These are phyloP conservation scores for Silurus lanzhouensis DNA, from an alignment of 2,797 vertebrate species.

Conservation along the genomic window DNA sequence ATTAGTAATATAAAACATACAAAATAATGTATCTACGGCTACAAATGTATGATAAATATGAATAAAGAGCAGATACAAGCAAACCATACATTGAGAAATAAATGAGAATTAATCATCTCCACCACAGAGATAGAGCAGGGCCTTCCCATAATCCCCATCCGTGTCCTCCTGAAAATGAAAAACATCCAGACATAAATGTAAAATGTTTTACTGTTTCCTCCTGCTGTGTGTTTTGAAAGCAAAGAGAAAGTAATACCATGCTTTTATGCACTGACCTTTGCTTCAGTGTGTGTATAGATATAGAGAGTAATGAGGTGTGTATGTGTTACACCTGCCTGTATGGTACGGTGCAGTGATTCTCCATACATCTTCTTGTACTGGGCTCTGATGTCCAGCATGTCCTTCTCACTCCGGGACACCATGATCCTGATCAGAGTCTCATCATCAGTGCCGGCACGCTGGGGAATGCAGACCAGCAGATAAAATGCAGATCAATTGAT, in stretches of 20 bases:
- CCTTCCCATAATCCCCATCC: conserved; percentile 89
- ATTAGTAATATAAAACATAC: conserved; percentile 9
- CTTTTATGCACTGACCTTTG: too few relatives aligned
- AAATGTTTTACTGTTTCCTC: too few relatives aligned
- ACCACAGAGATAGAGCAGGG: conserved; percentile 87
- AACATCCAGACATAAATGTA: conserved; percentile 39
- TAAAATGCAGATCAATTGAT: conserved; percentile 5
- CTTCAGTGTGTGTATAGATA: background rate
- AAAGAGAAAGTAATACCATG: too few relatives aligned
- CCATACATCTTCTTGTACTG: conserved; percentile 82
- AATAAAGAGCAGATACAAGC: background rate
- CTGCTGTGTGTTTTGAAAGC: too few relatives aligned
- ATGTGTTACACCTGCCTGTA: conserved; percentile 78
- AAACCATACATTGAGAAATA: conserved; percentile 18
- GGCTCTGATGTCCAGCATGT: conserved; percentile 88
- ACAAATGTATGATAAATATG: background rate
- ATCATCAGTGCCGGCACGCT: conserved; percentile 92
- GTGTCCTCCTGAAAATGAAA: conserved; percentile 83
- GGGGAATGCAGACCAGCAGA: conserved; percentile 19
- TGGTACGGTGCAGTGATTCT: conserved; percentile 81
- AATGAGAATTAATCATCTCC: conserved; percentile 76
- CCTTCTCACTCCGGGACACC: conserved; percentile 91
- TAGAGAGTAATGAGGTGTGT: background rate
- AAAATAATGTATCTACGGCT: background rate
- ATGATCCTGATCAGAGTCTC: conserved; percentile 86